A percentile compares a stretch with the other conserved stretches of the same genome.
Conservation (phyloP, 2,797 vertebrate species). For the Aulostomus chinensis region DNA sequence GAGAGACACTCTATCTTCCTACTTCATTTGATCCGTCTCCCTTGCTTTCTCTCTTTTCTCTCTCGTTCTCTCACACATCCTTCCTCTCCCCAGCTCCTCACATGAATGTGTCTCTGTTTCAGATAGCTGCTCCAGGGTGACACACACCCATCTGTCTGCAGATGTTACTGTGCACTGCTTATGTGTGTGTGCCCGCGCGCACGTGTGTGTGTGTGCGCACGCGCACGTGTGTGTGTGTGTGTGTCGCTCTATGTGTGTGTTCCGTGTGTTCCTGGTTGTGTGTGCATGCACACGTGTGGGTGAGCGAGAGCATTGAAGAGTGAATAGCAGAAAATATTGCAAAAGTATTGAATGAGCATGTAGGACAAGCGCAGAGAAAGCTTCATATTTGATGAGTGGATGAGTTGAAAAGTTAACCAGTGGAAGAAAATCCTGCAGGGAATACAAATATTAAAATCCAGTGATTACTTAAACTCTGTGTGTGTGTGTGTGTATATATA, state of each 20-base stretch:
- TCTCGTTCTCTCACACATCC: slow-evolving; percentile 75
- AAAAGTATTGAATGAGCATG: slow-evolving; percentile 19
- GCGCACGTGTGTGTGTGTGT: slow-evolving; percentile 8
- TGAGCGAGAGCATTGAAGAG: slow-evolving; percentile 41
- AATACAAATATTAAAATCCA: not conserved
- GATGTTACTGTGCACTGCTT: slow-evolving; percentile 69
- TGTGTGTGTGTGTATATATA: no score
- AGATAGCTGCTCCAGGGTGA: slow-evolving; percentile 65
- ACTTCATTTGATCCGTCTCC: slow-evolving; percentile 79
- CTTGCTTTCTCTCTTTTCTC: slow-evolving; percentile 65
- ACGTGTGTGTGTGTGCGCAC: slow-evolving; percentile 23
- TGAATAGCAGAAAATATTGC: slow-evolving; percentile 46
- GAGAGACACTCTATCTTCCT: slow-evolving; percentile 78
- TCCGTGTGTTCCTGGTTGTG: not conserved
- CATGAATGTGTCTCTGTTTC: slow-evolving; percentile 83
- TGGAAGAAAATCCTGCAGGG: not conserved
- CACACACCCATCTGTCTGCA: slow-evolving; percentile 80
- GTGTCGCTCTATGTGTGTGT: slow-evolving; percentile 34
- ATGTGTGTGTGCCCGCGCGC: slow-evolving; percentile 27
- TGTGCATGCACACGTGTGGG: slow-evolving; percentile 45
- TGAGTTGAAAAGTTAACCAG: not conserved
- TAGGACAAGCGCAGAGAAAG: slow-evolving; percentile 19
- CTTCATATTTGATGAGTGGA: not conserved
- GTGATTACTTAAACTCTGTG: no score
- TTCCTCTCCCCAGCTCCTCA: slow-evolving; percentile 71